A percentile compares a stretch with the other conserved stretches of the same genome.
Evolutionary conservation across 2,888 invertebrate species (phyloP).

Genomic region (Eretmocerus hayati): DNA sequence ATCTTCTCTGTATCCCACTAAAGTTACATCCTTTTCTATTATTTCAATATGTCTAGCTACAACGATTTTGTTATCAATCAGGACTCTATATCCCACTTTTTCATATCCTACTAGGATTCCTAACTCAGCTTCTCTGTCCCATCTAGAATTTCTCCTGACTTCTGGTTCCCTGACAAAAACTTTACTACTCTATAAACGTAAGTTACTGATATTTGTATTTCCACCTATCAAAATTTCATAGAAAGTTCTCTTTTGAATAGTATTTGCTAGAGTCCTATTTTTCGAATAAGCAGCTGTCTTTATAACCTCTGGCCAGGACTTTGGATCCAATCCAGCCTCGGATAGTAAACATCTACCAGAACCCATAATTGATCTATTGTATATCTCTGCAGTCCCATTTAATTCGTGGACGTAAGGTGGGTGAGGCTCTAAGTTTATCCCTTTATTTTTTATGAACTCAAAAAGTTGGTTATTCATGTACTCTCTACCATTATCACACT

Average conservation of each 20-base stretch:
- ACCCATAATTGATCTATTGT: neutral
- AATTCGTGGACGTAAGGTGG: neutral
- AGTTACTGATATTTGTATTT: neutral
- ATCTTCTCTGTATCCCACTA: no score
- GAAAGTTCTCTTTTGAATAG: neutral
- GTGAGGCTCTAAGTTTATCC: neutral
- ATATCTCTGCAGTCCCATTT: neutral
- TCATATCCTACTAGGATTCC: no score
- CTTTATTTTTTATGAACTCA: neutral
- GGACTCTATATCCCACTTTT: no score
- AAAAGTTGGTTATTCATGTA: no score
- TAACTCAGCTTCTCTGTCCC: no score
- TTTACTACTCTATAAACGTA: neutral
- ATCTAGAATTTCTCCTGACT: neutral
- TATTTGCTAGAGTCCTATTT: neutral
- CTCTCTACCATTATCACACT: no score
- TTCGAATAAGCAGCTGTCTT: neutral
- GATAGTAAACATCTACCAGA: neutral
- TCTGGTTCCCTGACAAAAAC: neutral
- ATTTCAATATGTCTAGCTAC: no score
- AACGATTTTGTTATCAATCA: no score
- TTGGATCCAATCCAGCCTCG: neutral
- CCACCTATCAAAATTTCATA: neutral
- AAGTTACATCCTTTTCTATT: no score
- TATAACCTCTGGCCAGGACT: neutral